Percentiles rank a stretch among this genome's conserved stretches.
These are phyloP conservation scores for Muschampia plurimacula DNA, from an alignment of 2,888 invertebrate species.

Conservation along the genomic window DNA sequence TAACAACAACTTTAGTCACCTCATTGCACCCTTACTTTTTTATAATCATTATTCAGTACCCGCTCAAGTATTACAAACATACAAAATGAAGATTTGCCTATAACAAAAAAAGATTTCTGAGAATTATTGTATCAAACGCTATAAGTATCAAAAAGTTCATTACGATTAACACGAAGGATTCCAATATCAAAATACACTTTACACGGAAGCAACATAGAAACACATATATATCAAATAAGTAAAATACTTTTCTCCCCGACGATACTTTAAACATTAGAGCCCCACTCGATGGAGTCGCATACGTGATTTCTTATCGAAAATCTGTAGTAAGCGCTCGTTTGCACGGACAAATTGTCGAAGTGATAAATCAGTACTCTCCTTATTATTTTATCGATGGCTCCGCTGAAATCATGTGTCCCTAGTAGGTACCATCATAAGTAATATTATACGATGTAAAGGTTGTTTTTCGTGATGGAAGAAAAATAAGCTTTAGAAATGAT, in stretches of 20 bases:
- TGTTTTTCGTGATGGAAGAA: constrained; percentile 15
- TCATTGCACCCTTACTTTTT: too few species aligned
- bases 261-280: constrained; percentile 24
- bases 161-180: background rate
- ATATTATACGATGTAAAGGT: constrained; percentile 22
- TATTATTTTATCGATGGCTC: constrained; percentile 36
- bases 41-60: too few species aligned
- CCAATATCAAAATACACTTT: background rate
- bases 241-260: constrained; percentile 9
- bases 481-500: constrained; percentile 1
- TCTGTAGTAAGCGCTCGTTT: constrained; percentile 35
- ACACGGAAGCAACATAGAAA: background rate
- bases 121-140: too few species aligned
- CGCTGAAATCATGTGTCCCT: constrained; percentile 16
- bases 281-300: constrained; percentile 27
- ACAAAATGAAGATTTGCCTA: too few species aligned
- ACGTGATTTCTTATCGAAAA: constrained; percentile 37
- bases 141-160: background rate
- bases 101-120: too few species aligned
- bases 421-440: constrained; percentile 20
- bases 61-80: too few species aligned
- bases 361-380: constrained; percentile 37
- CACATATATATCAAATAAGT: background rate
- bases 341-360: constrained; percentile 37
- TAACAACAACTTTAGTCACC: too few species aligned